A percentile compares a stretch with the other conserved stretches of the same genome.
Evolutionary conservation across 2,888 invertebrate species (phyloP).

Genomic region (Neelides folsomi): DNA sequence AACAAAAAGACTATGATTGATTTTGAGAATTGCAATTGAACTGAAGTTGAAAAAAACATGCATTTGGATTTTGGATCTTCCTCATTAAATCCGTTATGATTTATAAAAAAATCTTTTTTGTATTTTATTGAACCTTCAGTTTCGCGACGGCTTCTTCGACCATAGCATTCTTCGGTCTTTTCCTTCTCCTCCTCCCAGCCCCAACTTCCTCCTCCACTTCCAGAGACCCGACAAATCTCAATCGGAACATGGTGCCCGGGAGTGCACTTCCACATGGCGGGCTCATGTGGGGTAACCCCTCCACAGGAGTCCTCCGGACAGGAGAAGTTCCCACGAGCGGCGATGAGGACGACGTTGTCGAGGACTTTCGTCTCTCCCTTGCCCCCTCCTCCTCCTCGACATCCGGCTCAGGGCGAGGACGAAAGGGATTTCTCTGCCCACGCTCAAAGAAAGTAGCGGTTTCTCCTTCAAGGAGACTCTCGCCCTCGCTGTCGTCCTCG

Average conservation of each 20-base stretch:
- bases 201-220: conserved; percentile 66
- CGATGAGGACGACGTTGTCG: neutral
- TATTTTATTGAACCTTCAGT: conserved; percentile 51
- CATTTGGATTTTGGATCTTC: too few relatives aligned
- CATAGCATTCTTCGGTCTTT: conserved; percentile 73
- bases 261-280: conserved; percentile 39
- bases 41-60: neutral
- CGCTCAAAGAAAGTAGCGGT: too few relatives aligned
- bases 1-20: neutral
- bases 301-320: conserved; percentile 34
- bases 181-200: conserved; percentile 52
- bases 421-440: too few relatives aligned
- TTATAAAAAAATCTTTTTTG: conserved; percentile 4
- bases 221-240: conserved; percentile 69
- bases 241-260: conserved; percentile 62
- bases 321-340: conserved; percentile 12
- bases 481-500: too few relatives aligned
- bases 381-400: too few relatives aligned
- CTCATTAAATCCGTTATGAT: too few relatives aligned
- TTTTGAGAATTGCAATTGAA: neutral
- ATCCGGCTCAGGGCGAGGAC: too few relatives aligned
- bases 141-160: conserved; percentile 74
- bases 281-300: conserved; percentile 19
- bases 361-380: too few relatives aligned
- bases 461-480: too few relatives aligned